Base-by-base conservation (phyloP, 2,888 invertebrate species). In the Rotaria macrura region DNA sequence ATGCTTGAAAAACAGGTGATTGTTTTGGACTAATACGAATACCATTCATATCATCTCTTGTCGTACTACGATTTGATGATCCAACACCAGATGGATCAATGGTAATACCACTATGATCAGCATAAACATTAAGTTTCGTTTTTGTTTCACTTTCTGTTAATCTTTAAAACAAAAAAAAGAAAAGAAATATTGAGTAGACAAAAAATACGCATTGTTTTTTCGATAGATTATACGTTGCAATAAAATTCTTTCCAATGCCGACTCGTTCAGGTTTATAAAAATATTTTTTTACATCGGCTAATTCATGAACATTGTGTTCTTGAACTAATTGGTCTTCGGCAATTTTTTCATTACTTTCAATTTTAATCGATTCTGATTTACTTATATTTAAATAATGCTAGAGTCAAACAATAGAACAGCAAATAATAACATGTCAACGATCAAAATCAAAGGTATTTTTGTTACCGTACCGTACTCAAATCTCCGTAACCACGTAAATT, bases 401-500 rank as follows among this genome's bases (percentile, higher is more conserved):
- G 34, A n/a, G n/a, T 54, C 47, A 47, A 47, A 47, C 47, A 47
- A 54, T n/a, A n/a, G 7, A 55, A 25, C 3, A 6, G 10, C 7
- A 55, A 34, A 17, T 34, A 65, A 65, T 2, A 10, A 5, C 2
- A 25, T 40, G 23, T 43, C 1, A 23, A 1, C 7, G 5, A 10
- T 12, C 7, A 17, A 38, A 25, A 7, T 7, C 74, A 25, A 43
- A 6, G 49, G 0, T 23, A 12, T 40, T 43, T 79, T 40, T 38
- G 10, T 20, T 34, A n/a, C n/a, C 40, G 6, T 79, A 43, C 65
- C n/a, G 79, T 79, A 12, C 43, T 79, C 6, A 40, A 43, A 79
- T 43, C 14, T 43, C 79, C 79, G n/a, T 79, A 43, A n/a, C 79
- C 79, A 79, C 43, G 79, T 79, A 79, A 79, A 43, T 79, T 79